Conservation (phyloP, 1,140 invertebrate genomes). For the Chionoecetes opilio region DNA sequence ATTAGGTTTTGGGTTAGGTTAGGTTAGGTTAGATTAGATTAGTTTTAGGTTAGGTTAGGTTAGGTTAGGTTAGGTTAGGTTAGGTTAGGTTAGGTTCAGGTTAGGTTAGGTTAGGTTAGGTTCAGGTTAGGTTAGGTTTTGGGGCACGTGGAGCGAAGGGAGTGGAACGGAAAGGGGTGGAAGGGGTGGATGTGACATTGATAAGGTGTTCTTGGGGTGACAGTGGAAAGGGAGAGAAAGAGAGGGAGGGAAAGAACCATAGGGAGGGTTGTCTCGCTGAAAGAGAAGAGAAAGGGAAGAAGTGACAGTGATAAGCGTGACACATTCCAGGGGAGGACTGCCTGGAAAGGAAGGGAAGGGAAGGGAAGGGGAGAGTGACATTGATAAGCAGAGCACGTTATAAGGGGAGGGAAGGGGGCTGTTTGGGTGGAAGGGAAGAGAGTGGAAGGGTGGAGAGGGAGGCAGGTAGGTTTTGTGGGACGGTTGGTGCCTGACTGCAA, state of each 20-base stretch:
- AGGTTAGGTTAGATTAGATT: too few species aligned
- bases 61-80: too few species aligned
- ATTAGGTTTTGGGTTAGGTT: not conserved
- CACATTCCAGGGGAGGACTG: not conserved
- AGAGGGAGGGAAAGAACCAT: not conserved
- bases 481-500: too few species aligned
- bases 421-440: too few species aligned
- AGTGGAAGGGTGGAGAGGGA: not conserved
- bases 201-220: not conserved
- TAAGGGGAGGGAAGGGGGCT: too few species aligned
- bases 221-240: not conserved
- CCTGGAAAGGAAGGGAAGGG: too few species aligned
- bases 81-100: too few species aligned
- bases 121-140: not conserved
- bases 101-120: too few species aligned
- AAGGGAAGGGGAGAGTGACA: too few species aligned
- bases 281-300: too few species aligned
- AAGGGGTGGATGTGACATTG: not conserved
- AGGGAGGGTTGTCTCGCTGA: not conserved
- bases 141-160: not conserved
- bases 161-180: not conserved
- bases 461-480: not conserved
- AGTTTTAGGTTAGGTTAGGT: too few species aligned
- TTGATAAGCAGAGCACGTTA: too few species aligned
- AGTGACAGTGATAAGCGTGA: not conserved